A percentile compares a stretch with the other conserved stretches of the same genome.
These are phyloP conservation scores for Drosophila persimilis DNA, from an alignment of 1,140 invertebrate species.

Conservation along the genomic window DNA sequence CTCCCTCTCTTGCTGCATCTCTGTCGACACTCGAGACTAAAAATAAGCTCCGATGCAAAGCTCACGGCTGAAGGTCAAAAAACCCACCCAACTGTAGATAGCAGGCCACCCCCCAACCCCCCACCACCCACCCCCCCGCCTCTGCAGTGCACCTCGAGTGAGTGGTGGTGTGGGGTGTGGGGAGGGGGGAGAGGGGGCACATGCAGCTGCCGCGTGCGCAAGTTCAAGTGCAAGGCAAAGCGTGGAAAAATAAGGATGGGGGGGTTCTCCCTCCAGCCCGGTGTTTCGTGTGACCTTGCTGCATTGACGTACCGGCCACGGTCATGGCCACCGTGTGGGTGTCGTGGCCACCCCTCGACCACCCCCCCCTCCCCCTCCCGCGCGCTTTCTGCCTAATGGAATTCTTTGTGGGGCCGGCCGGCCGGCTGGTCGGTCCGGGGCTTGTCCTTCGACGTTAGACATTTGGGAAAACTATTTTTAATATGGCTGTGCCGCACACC, in stretches of 20 bases:
- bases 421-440: conserved; percentile 37
- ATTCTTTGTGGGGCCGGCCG: conserved; percentile 14
- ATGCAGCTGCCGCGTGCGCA: conserved; percentile 74
- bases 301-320: conserved; percentile 59
- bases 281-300: conserved; percentile 33
- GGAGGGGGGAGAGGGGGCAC: conserved; percentile 29
- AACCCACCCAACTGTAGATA: conserved; percentile 39
- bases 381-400: conserved; percentile 21
- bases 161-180: too few species aligned
- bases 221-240: conserved; percentile 75
- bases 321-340: conserved; percentile 47
- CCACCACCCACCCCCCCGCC: background rate
- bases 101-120: background rate
- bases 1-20: background rate
- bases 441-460: conserved; percentile 21
- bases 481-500: too few species aligned
- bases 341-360: background rate
- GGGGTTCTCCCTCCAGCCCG: background rate
- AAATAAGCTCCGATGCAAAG: conserved; percentile 71
- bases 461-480: conserved; percentile 41
- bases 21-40: conserved; percentile 49
- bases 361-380: background rate
- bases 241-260: conserved; percentile 27
- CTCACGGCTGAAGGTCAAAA: conserved; percentile 70
- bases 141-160: background rate